Percentiles rank a stretch among this genome's conserved stretches.
These are phyloP conservation scores for Acronicta leporina DNA, from an alignment of 2,888 invertebrate species.

Conservation along the genomic window DNA sequence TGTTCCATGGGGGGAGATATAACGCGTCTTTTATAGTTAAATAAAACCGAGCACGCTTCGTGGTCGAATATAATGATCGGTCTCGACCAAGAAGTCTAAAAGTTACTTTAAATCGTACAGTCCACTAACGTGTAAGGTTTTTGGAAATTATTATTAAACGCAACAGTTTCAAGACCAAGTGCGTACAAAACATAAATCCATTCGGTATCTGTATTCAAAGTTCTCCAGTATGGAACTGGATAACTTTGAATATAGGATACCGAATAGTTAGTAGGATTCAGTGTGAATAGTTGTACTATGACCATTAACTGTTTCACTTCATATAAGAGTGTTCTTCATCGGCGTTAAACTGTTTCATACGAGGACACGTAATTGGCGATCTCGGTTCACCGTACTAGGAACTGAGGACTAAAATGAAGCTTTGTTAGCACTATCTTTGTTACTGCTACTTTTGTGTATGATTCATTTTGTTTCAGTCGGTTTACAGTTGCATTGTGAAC, in stretches of 20 bases:
- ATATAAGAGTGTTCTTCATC: slow-evolving; percentile 21
- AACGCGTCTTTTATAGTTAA: too few relatives aligned
- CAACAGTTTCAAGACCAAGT: slow-evolving; percentile 6
- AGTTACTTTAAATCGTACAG: too few relatives aligned
- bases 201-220: slow-evolving; percentile 20
- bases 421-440: neutral
- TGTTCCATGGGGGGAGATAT: too few relatives aligned
- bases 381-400: neutral
- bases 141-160: too few relatives aligned
- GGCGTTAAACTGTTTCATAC: slow-evolving; percentile 24
- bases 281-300: slow-evolving; percentile 48
- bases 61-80: too few relatives aligned
- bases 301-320: slow-evolving; percentile 24
- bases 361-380: slow-evolving; percentile 5
- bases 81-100: too few relatives aligned
- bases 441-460: neutral
- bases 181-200: neutral
- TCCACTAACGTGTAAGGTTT: too few relatives aligned
- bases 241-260: too few relatives aligned
- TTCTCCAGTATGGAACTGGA: slow-evolving; percentile 40
- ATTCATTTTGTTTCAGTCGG: neutral
- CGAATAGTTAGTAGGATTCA: slow-evolving; percentile 14
- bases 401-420: neutral
- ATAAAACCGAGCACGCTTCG: too few relatives aligned
- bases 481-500: neutral